These are phyloP conservation scores for Cotesia congregata DNA, from an alignment of 2,888 invertebrate species.

Conservation along the genomic window DNA sequence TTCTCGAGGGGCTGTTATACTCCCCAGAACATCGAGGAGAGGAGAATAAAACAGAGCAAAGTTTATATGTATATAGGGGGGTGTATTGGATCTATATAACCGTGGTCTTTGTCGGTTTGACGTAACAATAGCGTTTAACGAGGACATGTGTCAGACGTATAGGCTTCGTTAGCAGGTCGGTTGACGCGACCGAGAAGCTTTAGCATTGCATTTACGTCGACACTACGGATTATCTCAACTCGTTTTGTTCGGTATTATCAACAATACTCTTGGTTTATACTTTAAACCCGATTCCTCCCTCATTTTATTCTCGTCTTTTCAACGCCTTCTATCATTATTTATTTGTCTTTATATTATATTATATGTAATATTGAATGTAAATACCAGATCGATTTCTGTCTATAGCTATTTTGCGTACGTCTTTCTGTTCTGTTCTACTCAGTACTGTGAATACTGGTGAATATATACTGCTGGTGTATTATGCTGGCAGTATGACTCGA, in stretches of 20 bases:
- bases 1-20: conserved; percentile 9
- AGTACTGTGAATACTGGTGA: too few species aligned
- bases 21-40: conserved; percentile 6
- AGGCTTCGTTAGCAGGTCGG: conserved; percentile 35
- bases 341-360: not conserved
- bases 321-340: not conserved
- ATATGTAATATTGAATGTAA: not conserved
- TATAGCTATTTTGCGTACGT: conserved; percentile 45
- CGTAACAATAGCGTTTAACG: conserved; percentile 64
- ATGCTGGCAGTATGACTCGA: too few species aligned
- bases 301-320: not conserved
- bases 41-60: not conserved
- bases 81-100: conserved; percentile 13
- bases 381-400: conserved; percentile 26
- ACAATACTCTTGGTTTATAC: not conserved
- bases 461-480: too few species aligned
- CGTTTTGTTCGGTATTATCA: conserved; percentile 32
- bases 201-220: conserved; percentile 25
- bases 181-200: conserved; percentile 34
- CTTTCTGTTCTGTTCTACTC: not conserved
- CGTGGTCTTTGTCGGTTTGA: conserved; percentile 39
- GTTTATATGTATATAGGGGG: not conserved
- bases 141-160: conserved; percentile 62
- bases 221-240: conserved; percentile 36
- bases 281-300: not conserved